Conservation (phyloP, 1,140 invertebrate species). For the Diabrotica virgifera region DNA sequence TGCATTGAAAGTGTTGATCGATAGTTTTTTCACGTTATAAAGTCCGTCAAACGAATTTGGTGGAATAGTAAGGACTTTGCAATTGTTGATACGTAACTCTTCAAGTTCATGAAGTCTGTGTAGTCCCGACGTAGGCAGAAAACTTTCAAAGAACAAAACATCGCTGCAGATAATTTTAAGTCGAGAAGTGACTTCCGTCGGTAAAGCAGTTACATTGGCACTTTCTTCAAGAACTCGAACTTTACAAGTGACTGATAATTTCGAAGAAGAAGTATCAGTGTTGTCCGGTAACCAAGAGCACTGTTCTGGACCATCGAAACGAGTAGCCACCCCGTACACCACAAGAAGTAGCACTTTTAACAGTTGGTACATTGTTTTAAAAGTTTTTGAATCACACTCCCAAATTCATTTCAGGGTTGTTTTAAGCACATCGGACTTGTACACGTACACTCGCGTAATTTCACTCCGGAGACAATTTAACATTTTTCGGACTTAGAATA, state of each 20-base stretch:
- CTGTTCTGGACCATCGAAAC: conserved; percentile 45
- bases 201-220: conserved; percentile 56
- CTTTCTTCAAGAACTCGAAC: conserved; percentile 68
- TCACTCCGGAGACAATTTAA: neutral
- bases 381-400: neutral
- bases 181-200: conserved; percentile 65
- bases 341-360: conserved; percentile 26
- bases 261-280: conserved; percentile 57
- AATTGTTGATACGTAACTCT: conserved; percentile 70
- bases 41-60: conserved; percentile 74
- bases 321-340: conserved; percentile 16
- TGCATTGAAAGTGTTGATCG: conserved; percentile 70
- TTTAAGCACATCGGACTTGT: neutral
- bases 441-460: neutral
- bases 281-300: conserved; percentile 60
- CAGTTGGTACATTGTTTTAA: conserved; percentile 31
- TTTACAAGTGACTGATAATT: conserved; percentile 59
- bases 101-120: conserved; percentile 69
- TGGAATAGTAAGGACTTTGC: conserved; percentile 75
- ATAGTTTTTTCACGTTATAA: conserved; percentile 68
- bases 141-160: conserved; percentile 75
- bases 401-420: conserved; percentile 6
- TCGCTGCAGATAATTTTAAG: conserved; percentile 75
- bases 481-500: neutral
- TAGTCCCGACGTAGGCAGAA: conserved; percentile 68